A percentile compares a stretch with the other conserved stretches of the same genome.
phyloP scores from a whole-genome alignment of 1,140 invertebrate genomes.

The Drosophila parvula region DNA sequence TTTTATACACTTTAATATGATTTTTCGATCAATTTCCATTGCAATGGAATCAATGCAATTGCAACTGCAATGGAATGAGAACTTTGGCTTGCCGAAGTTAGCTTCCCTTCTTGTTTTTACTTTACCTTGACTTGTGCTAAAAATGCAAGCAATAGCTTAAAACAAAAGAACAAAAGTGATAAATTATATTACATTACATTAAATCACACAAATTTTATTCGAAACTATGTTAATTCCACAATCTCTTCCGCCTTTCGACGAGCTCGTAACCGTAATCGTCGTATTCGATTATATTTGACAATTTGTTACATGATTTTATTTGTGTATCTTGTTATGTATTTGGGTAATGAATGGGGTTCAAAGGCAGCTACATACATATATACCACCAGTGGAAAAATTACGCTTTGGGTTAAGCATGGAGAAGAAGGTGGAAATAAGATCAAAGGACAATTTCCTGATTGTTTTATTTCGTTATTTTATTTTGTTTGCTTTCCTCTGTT shows the following conservation, averaged over 20 bases:
- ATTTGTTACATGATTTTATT: conserved; percentile 56
- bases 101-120: background rate
- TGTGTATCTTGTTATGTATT: conserved; percentile 65
- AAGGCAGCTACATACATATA: conserved; percentile 42
- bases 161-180: no score
- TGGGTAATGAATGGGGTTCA: conserved; percentile 58
- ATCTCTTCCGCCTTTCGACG: background rate
- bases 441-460: conserved; percentile 82
- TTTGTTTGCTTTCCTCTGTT: conserved; percentile 63
- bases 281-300: conserved; percentile 41
- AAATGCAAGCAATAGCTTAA: no score
- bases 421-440: conserved; percentile 61
- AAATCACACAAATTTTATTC: no score
- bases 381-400: conserved; percentile 43
- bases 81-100: no score
- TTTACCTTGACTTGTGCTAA: no score
- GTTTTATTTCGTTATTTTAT: conserved; percentile 82
- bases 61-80: no score
- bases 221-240: background rate
- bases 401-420: conserved; percentile 31
- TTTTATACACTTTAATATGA: no score
- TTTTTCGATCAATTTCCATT: no score
- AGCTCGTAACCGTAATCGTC: conserved; percentile 37
- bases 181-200: no score
- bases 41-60: no score